Base-by-base conservation (phyloP, 2,113 vertebrate genomes). In the Ahaetulla prasina region DNA sequence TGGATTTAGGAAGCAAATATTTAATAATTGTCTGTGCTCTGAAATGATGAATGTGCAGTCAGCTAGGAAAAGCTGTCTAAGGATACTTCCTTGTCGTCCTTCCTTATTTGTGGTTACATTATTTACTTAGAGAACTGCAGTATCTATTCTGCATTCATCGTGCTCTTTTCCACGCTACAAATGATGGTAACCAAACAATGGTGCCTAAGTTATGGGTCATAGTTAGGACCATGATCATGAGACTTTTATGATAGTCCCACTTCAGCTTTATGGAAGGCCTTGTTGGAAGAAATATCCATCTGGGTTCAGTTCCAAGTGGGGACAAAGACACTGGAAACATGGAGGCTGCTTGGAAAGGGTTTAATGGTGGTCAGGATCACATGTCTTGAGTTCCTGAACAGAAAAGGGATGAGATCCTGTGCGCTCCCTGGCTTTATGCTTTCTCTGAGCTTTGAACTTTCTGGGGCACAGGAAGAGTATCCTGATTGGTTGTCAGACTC, bases 1-100 rank as follows among this genome's bases (percentile, higher is more conserved):
- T 89, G 57, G 87, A 94, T 39, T 85, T 85, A 92, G 94, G 94
- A 95, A 93, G 50, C 23, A 92, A 94, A 85, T 85, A 87, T 87
- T 94, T 94, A 80, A 47, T 93, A 90, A 80, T 88, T 89, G 2
- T 8, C 43, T 94, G 94, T 93, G 87, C 57, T 49, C n/a, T 45
- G 18, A 90, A 52, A 91, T 92, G 94, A 94, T 93, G 84, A 94
- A 85, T 47, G 54, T 95, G 60, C 20, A 89, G 50, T 90, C n/a
- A n/a, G 88, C 43, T 20, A 94, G 43, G 91, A 85, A 88, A 92
- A 94, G 22, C 12, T 86, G 53, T 91, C 45, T 30, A 57, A n/a
- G 2, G 3, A 90, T 35, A 54, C 22, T 20, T 0, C 9, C 53
- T 90, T 92, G 22, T 1, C 8, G 49, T 93, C 43, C 39, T 39